Percentiles rank a stretch among this genome's conserved stretches.
Conservation (phyloP, 2,888 invertebrate genomes). For the Antitype chi region DNA sequence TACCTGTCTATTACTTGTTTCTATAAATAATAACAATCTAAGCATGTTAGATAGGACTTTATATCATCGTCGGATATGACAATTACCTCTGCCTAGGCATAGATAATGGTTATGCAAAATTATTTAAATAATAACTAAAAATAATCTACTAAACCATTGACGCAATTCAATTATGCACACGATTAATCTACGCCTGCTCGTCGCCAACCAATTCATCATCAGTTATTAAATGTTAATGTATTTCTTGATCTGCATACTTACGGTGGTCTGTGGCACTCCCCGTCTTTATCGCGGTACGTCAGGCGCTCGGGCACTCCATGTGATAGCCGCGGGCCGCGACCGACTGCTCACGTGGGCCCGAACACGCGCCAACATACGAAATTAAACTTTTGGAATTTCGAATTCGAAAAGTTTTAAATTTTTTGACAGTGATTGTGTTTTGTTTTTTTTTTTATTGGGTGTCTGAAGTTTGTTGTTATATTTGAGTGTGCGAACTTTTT, state of each 20-base stretch:
- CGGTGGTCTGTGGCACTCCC: constrained; percentile 78
- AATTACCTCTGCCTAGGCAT: not conserved
- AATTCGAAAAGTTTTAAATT: constrained; percentile 41
- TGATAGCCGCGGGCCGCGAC: constrained; percentile 87
- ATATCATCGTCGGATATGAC: constrained; percentile 10
- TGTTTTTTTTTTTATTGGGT: constrained; percentile 26
- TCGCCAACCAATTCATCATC: constrained; percentile 44
- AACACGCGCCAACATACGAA: constrained; percentile 76
- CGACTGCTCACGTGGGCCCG: constrained; percentile 62
- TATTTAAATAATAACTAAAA: constrained; percentile 45
- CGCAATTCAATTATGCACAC: constrained; percentile 53
- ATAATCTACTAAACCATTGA: constrained; percentile 37
- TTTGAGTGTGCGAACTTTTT: constrained; percentile 35
- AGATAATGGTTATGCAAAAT: constrained; percentile 37
- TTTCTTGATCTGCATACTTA: constrained; percentile 69
- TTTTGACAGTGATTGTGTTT: constrained; percentile 60
- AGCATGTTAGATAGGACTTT: not conserved
- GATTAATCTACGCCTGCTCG: constrained; percentile 42
- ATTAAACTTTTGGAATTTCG: constrained; percentile 71
- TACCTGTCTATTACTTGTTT: not conserved
- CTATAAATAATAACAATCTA: not conserved
- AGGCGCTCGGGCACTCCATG: constrained; percentile 84
- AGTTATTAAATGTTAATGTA: constrained; percentile 61
- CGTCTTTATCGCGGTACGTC: constrained; percentile 83
- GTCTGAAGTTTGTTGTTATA: constrained; percentile 4